Evolutionary conservation across 2,113 vertebrate species (phyloP), one percentile per base, ranked within the genome.

Genomic region (Engystomops pustulosus): DNA sequence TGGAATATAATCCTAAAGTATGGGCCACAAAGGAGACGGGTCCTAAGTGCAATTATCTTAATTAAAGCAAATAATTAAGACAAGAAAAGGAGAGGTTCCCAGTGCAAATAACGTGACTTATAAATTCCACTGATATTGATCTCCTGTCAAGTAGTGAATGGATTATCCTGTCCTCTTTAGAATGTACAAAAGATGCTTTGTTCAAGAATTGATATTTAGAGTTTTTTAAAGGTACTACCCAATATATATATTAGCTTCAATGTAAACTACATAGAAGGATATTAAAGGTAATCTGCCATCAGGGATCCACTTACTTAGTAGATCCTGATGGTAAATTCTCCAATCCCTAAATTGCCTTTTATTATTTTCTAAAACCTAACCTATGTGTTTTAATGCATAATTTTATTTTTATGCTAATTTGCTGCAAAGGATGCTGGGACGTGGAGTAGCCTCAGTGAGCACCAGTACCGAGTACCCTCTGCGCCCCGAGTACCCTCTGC

Each of bases 41-140:
- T 58, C 20, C 30, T 20, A 55, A 77, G 20, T 58, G 49, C 20
- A 38, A 55, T 58, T 34, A 55, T 55, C 51, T 32, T 25, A 55
- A 77, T 55, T 23, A 32, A 77, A 58, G 69, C 27, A 32, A 55
- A 55, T 55, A 58, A 77, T 38, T 55, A 77, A 32, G 32, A 55
- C 49, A 23, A 77, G 74, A 55, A 55, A 34, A 55, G 20, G 12
- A 58, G 20, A 55, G 30, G 20, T 20, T 58, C 25, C 58, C 18
- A 38, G 49, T 3, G 0, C 11, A 76, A 36, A 18, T 76, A 47
- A 55, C 17, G 17, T 51, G 71, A 74, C 17, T 36, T 72, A 15
- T 44, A 30, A 49, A 27, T 55, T 76, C 36, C 41, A 23, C 45
- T 34, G 49, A 32, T 55, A 77, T 58, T 58, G 74, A 77, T 77